phyloP scores from a whole-genome alignment of 1,140 invertebrate genomes.

The Drosophila tropicalis region DNA sequence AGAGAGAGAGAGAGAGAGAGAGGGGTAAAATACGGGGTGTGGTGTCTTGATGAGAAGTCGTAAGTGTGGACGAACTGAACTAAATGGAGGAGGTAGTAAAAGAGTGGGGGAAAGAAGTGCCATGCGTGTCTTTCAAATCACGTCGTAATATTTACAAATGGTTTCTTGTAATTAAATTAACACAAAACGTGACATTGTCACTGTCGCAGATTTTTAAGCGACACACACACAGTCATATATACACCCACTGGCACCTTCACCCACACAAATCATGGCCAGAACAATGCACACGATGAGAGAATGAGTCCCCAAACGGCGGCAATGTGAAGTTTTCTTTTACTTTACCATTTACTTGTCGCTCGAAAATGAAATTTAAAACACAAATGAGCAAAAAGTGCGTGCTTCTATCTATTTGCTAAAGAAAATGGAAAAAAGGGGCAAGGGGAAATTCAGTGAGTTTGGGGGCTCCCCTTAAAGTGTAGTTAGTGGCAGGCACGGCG shows the following conservation, averaged over 20 bases:
- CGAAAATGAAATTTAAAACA: slow-evolving; percentile 77
- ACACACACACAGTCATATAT: slow-evolving; percentile 43
- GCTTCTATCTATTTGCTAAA: slow-evolving; percentile 57
- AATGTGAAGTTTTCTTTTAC: slow-evolving; percentile 41
- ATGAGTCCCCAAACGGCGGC: slow-evolving; percentile 55
- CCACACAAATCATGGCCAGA: slow-evolving; percentile 59
- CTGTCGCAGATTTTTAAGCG: slow-evolving; percentile 79
- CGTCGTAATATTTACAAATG: slow-evolving; percentile 81
- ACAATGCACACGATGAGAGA: slow-evolving; percentile 56
- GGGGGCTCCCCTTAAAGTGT: slow-evolving; percentile 55
- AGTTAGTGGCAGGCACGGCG: slow-evolving; percentile 41
- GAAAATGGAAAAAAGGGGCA: slow-evolving; percentile 16
- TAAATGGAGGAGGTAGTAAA: no score
- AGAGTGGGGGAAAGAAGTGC: neutral
- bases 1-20: neutral
- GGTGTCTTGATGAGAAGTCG: no score
- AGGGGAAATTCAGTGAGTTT: neutral
- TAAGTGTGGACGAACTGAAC: neutral
- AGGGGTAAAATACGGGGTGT: neutral
- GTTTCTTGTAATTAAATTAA: slow-evolving; percentile 82
- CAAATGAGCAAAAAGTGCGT: slow-evolving; percentile 79
- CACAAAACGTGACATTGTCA: slow-evolving; percentile 82
- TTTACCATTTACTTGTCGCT: slow-evolving; percentile 45
- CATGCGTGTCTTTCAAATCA: slow-evolving; percentile 75
- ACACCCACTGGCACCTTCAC: slow-evolving; percentile 16